A percentile compares a stretch with the other conserved stretches of the same genome.
Evolutionary conservation across 2,113 vertebrate species (phyloP).

Genomic region (Excalfactoria chinensis): DNA sequence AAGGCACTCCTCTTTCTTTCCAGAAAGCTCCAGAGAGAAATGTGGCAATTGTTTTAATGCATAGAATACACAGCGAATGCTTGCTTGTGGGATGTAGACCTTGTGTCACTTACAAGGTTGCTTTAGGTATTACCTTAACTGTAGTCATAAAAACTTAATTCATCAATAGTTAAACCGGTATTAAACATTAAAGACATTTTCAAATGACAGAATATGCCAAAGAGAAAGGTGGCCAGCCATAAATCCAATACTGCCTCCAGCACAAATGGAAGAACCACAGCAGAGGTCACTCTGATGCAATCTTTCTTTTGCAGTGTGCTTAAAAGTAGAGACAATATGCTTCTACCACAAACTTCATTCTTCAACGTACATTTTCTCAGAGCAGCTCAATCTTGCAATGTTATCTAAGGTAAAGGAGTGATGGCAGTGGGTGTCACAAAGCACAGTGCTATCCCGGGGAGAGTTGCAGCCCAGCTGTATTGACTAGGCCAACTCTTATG

Average conservation of each 20-base stretch:
- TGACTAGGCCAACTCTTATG: background rate
- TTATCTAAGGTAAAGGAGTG: background rate
- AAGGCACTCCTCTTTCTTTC: rapidly evolving
- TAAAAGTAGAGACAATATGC: background rate
- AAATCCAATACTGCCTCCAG: background rate
- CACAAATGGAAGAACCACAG: background rate
- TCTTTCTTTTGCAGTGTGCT: background rate
- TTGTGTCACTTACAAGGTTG: background rate
- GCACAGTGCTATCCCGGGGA: background rate
- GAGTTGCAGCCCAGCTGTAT: background rate
- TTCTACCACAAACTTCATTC: background rate
- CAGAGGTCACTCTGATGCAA: background rate
- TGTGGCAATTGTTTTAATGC: background rate
- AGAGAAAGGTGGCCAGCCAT: background rate
- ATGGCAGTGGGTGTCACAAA: background rate
- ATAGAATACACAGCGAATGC: background rate
- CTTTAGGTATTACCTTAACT: background rate
- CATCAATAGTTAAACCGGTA: background rate
- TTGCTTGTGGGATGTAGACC: background rate
- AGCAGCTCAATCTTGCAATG: background rate
- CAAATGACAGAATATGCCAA: background rate
- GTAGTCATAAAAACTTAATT: background rate
- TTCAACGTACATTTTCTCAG: background rate
- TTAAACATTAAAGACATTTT: background rate
- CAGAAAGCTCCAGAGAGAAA: background rate